A percentile compares a stretch with the other conserved stretches of the same genome.
These are phyloP conservation scores for Echinarachnius parma DNA, from an alignment of 53 echinoderm and acorn worm genomes.

Conservation along the genomic window DNA sequence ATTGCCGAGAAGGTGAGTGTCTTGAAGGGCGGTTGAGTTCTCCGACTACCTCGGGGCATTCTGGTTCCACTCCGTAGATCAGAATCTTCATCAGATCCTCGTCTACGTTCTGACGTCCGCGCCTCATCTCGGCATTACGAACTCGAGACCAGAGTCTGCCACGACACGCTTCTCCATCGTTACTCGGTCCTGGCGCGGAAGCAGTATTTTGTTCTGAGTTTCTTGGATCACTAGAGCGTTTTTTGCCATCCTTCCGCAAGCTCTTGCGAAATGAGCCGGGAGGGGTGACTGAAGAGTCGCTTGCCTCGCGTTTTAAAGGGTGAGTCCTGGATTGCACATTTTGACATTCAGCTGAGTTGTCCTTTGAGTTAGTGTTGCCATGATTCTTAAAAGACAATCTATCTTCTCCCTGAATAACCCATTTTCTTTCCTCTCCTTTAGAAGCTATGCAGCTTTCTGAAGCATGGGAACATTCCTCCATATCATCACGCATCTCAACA, in stretches of 20 bases:
- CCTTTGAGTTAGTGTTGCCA: not conserved
- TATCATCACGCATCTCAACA: not conserved
- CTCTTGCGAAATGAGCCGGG: constrained; percentile 66
- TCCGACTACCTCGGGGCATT: constrained; percentile 23
- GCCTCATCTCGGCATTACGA: constrained; percentile 66
- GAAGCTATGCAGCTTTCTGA: not conserved
- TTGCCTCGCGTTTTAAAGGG: constrained; percentile 66
- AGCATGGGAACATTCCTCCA: not conserved
- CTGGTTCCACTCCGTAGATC: constrained; percentile 71
- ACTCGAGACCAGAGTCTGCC: constrained; percentile 66
- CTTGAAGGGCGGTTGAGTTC: constrained; percentile 6
- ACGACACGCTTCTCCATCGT: constrained; percentile 53
- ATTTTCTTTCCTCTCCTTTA: not conserved
- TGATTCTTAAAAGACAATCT: no score
- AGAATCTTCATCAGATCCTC: constrained; percentile 71
- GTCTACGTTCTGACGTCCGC: constrained; percentile 69
- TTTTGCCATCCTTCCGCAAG: constrained; percentile 49
- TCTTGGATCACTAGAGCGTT: not conserved
- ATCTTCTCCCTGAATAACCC: no score
- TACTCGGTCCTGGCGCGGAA: constrained; percentile 9
- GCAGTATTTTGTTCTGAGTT: constrained; percentile 1
- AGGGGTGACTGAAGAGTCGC: constrained; percentile 69
- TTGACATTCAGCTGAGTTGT: not conserved
- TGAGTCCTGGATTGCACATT: constrained; percentile 44
- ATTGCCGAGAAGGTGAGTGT: constrained; percentile 16